A percentile compares a stretch with the other conserved stretches of the same genome.
Conservation (phyloP, 2,888 invertebrate genomes). For the Poecilus cupreus region DNA sequence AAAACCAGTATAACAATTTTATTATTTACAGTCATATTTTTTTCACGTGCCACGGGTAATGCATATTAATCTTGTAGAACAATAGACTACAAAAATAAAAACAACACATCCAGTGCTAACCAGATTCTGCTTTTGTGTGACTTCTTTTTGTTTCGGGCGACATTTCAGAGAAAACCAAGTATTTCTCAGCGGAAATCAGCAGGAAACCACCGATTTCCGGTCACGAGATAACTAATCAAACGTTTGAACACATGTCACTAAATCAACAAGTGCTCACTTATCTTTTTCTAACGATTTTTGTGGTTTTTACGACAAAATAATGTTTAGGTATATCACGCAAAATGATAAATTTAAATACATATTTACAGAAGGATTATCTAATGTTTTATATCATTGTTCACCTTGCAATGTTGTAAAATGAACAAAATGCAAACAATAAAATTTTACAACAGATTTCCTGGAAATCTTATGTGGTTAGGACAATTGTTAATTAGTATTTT, state of each 20-base stretch:
- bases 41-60: neutral
- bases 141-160: neutral
- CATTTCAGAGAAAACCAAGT: neutral
- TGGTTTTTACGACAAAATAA: neutral
- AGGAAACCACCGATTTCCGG: slow-evolving; percentile 33
- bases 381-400: neutral
- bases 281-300: neutral
- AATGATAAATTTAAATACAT: neutral
- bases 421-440: neutral
- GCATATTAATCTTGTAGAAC: slow-evolving; percentile 7
- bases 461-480: too few relatives aligned
- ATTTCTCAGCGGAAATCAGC: slow-evolving; percentile 14
- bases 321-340: neutral
- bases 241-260: neutral
- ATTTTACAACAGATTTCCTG: neutral
- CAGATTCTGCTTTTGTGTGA: neutral
- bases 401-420: neutral
- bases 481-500: too few relatives aligned
- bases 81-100: slow-evolving; percentile 5
- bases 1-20: neutral
- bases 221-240: slow-evolving; percentile 22
- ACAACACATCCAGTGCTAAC: slow-evolving; percentile 7
- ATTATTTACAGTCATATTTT: neutral
- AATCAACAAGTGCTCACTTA: neutral
- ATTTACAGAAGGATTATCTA: neutral